These are phyloP conservation scores for Madoqua kirkii DNA, from an alignment of 2,113 vertebrate genomes.

Conservation along the genomic window DNA sequence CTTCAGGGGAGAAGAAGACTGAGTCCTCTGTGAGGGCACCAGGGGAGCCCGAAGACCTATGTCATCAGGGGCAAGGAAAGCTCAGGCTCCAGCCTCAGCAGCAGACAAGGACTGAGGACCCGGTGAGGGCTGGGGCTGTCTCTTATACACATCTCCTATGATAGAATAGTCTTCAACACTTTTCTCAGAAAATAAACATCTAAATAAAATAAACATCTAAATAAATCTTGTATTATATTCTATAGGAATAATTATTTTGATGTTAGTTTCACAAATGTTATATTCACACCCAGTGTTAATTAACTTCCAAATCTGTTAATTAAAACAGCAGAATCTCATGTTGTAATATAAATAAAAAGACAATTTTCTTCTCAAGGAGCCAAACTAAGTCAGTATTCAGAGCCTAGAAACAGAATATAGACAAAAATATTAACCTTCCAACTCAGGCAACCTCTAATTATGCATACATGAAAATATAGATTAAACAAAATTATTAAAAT, in stretches of 20 bases:
- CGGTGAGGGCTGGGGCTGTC: too few relatives aligned
- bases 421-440: not conserved
- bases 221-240: not conserved
- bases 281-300: not conserved
- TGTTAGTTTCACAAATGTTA: conserved; percentile 10
- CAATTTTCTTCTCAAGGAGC: not conserved
- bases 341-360: not conserved
- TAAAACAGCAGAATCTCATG: not conserved
- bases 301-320: not conserved
- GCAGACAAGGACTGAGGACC: too few relatives aligned
- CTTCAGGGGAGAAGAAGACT: too few relatives aligned
- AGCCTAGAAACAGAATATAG: not conserved
- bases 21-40: too few relatives aligned
- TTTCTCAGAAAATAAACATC: conserved; percentile 14
- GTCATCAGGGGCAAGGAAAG: too few relatives aligned
- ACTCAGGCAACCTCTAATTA: not conserved
- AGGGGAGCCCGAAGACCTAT: too few relatives aligned
- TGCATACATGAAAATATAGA: not conserved
- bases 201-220: conserved; percentile 35
- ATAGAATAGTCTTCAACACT: not conserved
- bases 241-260: not conserved
- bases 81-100: too few relatives aligned
- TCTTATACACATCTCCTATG: too few relatives aligned
- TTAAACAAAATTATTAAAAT: not conserved
- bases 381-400: not conserved